Conservation (phyloP, 2,113 vertebrate species). For the Muntiacus reevesi region DNA sequence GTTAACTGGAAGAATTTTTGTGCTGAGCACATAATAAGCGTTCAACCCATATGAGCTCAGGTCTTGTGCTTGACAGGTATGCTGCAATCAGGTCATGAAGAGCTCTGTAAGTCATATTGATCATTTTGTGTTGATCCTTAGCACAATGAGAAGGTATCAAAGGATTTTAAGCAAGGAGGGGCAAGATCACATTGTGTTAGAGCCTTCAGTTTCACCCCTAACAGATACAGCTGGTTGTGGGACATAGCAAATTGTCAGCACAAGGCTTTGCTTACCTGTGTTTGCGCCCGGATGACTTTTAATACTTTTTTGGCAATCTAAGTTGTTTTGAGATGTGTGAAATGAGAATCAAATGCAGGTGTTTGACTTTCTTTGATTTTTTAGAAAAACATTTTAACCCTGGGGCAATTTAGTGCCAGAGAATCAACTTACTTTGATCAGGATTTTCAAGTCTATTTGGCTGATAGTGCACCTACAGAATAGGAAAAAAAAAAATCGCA, state of each 20-base stretch:
- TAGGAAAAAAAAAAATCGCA: neutral
- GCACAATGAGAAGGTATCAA: neutral
- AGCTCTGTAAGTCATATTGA: neutral
- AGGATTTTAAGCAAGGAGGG: neutral
- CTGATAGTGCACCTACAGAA: neutral
- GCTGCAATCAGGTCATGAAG: neutral
- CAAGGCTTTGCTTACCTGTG: constrained; percentile 64
- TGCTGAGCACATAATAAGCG: neutral
- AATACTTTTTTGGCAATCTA: constrained; percentile 63
- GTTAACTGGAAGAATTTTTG: neutral
- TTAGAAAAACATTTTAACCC: neutral
- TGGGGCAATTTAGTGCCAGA: neutral
- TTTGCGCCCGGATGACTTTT: constrained; percentile 73
- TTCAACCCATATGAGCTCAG: rapidly evolving
- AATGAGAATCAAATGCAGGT: constrained; percentile 59
- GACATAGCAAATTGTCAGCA: constrained; percentile 28
- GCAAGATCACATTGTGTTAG: neutral
- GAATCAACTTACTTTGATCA: neutral
- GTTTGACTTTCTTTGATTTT: constrained; percentile 50
- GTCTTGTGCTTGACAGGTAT: neutral
- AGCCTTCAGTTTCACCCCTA: neutral
- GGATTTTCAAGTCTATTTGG: constrained; percentile 24
- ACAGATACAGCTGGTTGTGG: constrained; percentile 7
- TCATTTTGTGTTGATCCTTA: neutral
- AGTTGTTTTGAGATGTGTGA: constrained; percentile 50